Evolutionary conservation across 2,888 invertebrate genomes (phyloP), one percentile per base, ranked within the genome.

Genomic region (Macaria notata): DNA sequence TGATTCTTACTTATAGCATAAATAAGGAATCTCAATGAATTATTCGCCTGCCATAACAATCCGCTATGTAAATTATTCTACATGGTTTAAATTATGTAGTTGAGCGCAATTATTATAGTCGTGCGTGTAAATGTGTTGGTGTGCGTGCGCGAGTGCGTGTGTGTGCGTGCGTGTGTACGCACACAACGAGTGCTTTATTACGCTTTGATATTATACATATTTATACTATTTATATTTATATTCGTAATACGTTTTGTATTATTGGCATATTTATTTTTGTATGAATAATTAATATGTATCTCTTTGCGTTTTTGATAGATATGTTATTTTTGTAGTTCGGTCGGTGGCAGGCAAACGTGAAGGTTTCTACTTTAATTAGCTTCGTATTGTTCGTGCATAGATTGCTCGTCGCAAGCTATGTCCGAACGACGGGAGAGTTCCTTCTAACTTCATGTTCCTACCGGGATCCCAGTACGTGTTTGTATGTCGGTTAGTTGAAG

Each of bases 101-200:
- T 19, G 19, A 19, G 19, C 19, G 19, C 2, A 19, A 1, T 19
- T 19, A 19, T 19, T 19, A 19, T 19, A 19, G 19, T 19, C 19
- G 19, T 19, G 19, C 19, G 19, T 19, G 9, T 41, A 41, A 41
- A 41, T 41, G 41, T 54, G 29, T 31, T 45, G 45, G 41, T 46
- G 42, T 53, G 53, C 53, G 54, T 52, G 48, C 49, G 49, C 58
- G 45, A 54, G 59, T 51, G n/a, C 19, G 3, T 41, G 3, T 29
- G 31, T 5, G 8, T 42, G 19, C n/a, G 48, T 39, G 19, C 29
- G 47, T 33, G 33, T 19, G 46, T 36, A 19, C 49, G 8, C 86
- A 87, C 77, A 86, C 86, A 83, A 78, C 69, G 82, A 85, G 85
- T 88, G 88, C 87, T 89, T 86, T 84, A 83, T 81, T 85, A 87